Percentiles rank a stretch among this genome's conserved stretches.
These are phyloP conservation scores for Anhinga rufa DNA, from an alignment of 2,113 vertebrate genomes.

Conservation along the genomic window DNA sequence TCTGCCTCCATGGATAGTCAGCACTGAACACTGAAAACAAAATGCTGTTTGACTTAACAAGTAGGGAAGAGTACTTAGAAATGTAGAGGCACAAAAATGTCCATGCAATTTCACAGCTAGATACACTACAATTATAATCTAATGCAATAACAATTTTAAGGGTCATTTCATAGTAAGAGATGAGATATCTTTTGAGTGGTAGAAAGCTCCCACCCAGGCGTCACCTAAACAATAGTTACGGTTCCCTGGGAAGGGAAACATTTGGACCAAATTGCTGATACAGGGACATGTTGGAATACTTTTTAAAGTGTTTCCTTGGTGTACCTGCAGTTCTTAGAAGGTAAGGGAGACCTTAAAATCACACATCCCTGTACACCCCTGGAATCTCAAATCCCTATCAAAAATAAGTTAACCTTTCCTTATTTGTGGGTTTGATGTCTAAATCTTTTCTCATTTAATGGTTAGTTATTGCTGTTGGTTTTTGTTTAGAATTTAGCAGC, in stretches of 20 bases:
- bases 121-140: constrained; percentile 48
- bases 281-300: background rate
- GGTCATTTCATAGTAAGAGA: constrained; percentile 34
- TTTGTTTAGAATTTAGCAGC: background rate
- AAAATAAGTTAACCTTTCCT: background rate
- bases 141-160: constrained; percentile 52
- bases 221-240: background rate
- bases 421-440: background rate
- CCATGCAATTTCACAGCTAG: constrained; percentile 56
- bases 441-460: background rate
- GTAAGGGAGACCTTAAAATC: background rate
- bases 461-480: background rate
- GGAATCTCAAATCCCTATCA: background rate
- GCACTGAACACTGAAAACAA: background rate
- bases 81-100: background rate
- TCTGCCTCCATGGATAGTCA: background rate
- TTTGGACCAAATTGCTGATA: background rate
- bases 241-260: background rate
- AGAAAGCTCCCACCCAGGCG: background rate
- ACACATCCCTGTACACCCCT: background rate
- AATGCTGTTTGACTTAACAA: constrained; percentile 37
- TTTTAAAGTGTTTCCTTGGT: background rate
- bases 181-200: background rate
- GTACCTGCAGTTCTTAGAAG: background rate
- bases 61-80: constrained; percentile 3